phyloP scores from a whole-genome alignment of 2,113 vertebrate genomes.

The Martes martes region DNA sequence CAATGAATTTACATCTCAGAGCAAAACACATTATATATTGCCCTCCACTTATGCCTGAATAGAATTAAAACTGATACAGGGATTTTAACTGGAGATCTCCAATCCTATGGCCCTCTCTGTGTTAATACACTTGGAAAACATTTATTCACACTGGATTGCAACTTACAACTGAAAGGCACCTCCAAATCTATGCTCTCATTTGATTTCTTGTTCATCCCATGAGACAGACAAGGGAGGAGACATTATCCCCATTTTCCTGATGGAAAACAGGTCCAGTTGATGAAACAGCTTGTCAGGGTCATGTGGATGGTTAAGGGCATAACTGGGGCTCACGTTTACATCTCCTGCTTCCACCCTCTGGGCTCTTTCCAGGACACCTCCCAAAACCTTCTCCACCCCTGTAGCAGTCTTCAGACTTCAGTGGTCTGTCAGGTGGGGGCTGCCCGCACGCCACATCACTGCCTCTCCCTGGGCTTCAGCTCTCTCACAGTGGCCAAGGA shows the following conservation, averaged over 20 bases:
- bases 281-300: background rate
- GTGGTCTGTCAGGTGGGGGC: rapidly evolving
- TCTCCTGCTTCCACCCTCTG: background rate
- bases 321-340: background rate
- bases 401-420: background rate
- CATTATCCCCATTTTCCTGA: background rate
- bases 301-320: background rate
- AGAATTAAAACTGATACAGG: background rate
- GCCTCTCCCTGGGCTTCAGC: background rate
- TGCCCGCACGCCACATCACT: background rate
- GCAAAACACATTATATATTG: background rate
- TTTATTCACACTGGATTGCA: background rate
- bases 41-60: background rate
- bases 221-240: background rate
- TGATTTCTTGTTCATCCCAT: background rate
- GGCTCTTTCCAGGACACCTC: background rate
- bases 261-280: background rate
- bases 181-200: background rate
- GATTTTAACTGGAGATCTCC: background rate
- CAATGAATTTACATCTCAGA: background rate
- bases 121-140: background rate
- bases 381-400: no score
- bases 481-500: background rate
- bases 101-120: rapidly evolving
- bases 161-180: background rate